Evolutionary conservation across 2,888 invertebrate species (phyloP), one percentile per base, ranked within the genome.

Genomic region (Scaptomyza caliginosa): DNA sequence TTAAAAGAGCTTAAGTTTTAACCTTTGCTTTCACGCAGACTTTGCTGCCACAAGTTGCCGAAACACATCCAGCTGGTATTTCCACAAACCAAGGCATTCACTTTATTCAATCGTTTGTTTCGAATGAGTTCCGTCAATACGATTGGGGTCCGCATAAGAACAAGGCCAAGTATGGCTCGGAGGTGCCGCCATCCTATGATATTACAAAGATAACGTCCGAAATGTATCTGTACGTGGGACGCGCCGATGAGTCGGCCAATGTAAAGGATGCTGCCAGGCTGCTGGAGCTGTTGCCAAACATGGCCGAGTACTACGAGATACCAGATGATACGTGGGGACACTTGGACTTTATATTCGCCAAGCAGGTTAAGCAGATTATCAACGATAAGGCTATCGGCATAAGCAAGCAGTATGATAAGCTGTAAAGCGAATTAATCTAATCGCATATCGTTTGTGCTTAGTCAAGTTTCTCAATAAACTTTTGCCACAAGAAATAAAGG

Each of bases 51-150:
- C 76, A 74, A 52, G 54, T 90, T 8, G 83, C 77, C 0, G 89
- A 90, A 57, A 88, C 89, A 0, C 90, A 89, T 77, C 90, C 89
- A 0, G 89, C 90, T 19, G 89, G 89, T 1, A 74, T 89, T n/a
- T 89, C 89, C 4, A 74, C 86, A 4, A 86, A 90, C 32, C 89
- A 90, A 54, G 77, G 76, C 8, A 90, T 89, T 23, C 89, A 90
- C 34, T 89, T 64, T 43, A 67, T 90, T 0, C 89, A 89, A 42
- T 75, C 74, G 3, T 60, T 74, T 11, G 71, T 69, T 0, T 77
- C 86, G 0, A 80, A 83, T 19, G 74, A 77, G 0, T 89, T 89
- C 56, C 68, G 89, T 3, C 71, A 42, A 7, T 89, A 85, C 40
- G 89, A 89, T 46, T 77, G 82, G 70, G 89, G 89, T 0, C 8